Base-by-base conservation (phyloP, 2,888 invertebrate species). In the Dysmachus trigonus region DNA sequence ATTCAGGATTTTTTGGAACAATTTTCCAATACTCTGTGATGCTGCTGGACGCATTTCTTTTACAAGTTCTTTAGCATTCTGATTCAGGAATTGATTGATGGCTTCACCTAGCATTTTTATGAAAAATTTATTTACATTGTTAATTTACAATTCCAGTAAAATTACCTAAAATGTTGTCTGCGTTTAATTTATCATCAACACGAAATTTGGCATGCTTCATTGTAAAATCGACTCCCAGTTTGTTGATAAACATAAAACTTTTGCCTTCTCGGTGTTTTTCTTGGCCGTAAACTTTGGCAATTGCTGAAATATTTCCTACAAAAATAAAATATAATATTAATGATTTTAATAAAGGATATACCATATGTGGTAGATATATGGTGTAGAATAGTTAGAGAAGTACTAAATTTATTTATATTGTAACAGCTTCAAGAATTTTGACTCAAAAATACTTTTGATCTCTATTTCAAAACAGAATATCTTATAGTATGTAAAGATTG, bases 1-100 rank as follows among this genome's bases (percentile, higher is more conserved):
- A 90, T 96, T 96, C 86, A 96, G 93, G 91, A 96, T 95, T 1
- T 93, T 92, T 90, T 95, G 94, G 93, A 96, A 96, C 89, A 96
- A 95, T 89, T 95, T 95, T 1, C 95, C 94, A 89, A 96, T 95
- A 88, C 95, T 94, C 8, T 93, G 91, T 1, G 95, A 94, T 0
- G 96, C 96, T 0, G 96, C 96, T 1, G 96, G 96, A 89, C 95
- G 94, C 95, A 97, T 96, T 93, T 97, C 97, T 86, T 95, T 95
- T 88, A 97, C 96, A 89, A 97, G 96, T 90, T 96, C 96, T 76
- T 95, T 94, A 0, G 96, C 94, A 89, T 97, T 96, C 91, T 95
- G 95, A 92, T 96, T 96, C 87, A 97, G 92, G 91, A 96, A 96
- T 90, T 96, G 96, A 91, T 96, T 96, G 94, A 97, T 96, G 0